Evolutionary conservation across 2,797 vertebrate genomes (phyloP).

Genomic region (Perdix hodgsoniae): DNA sequence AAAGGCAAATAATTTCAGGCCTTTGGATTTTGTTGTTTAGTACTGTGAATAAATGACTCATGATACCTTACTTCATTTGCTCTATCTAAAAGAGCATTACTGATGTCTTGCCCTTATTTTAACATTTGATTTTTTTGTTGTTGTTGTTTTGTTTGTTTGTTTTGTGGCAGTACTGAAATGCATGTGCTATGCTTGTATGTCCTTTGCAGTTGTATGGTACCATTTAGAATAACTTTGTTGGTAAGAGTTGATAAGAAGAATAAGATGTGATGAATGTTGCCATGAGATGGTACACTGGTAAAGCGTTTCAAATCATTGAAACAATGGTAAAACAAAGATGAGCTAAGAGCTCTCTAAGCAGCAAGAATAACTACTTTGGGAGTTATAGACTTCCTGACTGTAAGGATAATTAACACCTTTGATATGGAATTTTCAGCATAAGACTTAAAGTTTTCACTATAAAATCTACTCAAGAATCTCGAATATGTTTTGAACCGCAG

Average conservation of each 20-base stretch:
- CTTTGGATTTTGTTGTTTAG: neutral
- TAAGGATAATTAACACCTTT: neutral
- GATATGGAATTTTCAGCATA: neutral
- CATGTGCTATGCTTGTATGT: neutral
- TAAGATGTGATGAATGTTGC: neutral
- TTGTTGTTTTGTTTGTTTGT: too few species aligned
- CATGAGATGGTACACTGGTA: neutral
- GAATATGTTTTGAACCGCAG: neutral
- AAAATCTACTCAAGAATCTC: neutral
- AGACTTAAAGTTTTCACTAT: neutral
- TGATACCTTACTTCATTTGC: neutral
- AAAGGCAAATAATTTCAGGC: neutral
- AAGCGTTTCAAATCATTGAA: neutral
- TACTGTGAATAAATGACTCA: neutral
- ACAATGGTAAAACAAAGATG: neutral
- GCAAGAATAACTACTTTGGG: neutral
- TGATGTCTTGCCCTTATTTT: neutral
- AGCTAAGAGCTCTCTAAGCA: neutral
- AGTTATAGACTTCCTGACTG: neutral
- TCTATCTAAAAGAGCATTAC: neutral
- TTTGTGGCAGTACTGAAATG: neutral
- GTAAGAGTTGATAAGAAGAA: neutral
- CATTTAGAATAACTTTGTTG: neutral
- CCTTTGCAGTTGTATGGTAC: neutral
- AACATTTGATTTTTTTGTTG: neutral